Conservation (phyloP, 2,888 invertebrate species). For the Sinelater perroti region DNA sequence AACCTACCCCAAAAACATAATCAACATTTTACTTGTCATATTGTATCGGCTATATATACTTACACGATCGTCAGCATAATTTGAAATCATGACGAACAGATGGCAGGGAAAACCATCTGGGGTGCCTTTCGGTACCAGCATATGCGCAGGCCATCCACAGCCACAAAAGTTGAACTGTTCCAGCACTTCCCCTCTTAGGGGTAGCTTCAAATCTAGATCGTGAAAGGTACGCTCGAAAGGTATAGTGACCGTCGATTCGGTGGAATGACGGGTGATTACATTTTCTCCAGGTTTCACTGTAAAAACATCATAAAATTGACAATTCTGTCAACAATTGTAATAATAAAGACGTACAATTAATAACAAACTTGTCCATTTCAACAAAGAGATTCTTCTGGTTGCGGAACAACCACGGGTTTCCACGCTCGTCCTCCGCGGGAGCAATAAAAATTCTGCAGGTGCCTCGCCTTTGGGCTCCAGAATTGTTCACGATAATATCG, state of each 20-base stretch:
- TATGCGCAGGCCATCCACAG: conserved; percentile 85
- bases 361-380: conserved; percentile 77
- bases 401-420: conserved; percentile 65
- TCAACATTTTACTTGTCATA: too few relatives aligned
- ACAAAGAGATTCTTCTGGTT: conserved; percentile 74
- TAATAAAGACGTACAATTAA: conserved; percentile 62
- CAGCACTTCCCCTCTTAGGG: conserved; percentile 62
- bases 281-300: conserved; percentile 73
- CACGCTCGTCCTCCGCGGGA: conserved; percentile 73
- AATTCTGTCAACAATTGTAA: too few relatives aligned
- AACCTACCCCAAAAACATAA: conserved; percentile 60
- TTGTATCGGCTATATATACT: conserved; percentile 66
- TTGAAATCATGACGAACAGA: conserved; percentile 77
- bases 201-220: conserved; percentile 68
- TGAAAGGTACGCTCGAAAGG: conserved; percentile 83
- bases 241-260: conserved; percentile 79
- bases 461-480: conserved; percentile 64
- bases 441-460: conserved; percentile 77
- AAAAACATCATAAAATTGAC: too few relatives aligned
- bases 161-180: conserved; percentile 80
- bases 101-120: conserved; percentile 70
- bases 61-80: conserved; percentile 71
- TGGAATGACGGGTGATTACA: conserved; percentile 69
- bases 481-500: conserved; percentile 60
- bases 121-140: conserved; percentile 76